phyloP scores from a whole-genome alignment of 2,888 invertebrate species.

The Yponomeuta sedellus region DNA sequence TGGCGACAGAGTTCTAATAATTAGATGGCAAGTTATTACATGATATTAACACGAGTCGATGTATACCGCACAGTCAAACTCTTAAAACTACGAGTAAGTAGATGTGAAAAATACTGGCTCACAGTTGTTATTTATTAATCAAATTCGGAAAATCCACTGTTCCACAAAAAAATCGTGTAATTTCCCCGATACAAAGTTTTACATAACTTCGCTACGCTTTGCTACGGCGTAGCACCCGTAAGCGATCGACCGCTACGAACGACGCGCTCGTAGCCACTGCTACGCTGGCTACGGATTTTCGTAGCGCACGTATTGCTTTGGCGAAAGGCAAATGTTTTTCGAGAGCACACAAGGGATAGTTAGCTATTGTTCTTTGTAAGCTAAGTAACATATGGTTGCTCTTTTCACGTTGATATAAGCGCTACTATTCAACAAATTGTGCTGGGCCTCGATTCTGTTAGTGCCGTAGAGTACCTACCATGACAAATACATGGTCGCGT shows the following conservation, averaged over 20 bases:
- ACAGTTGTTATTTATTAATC: too few species aligned
- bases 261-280: conserved; percentile 61
- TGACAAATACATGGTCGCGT: too few species aligned
- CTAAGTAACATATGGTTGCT: not conserved
- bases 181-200: not conserved
- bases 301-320: conserved; percentile 28
- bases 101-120: too few species aligned
- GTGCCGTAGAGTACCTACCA: too few species aligned
- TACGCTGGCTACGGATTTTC: conserved; percentile 37
- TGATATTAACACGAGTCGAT: too few species aligned
- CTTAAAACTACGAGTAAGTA: too few species aligned
- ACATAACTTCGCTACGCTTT: not conserved
- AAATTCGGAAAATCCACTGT: not conserved
- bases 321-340: not conserved
- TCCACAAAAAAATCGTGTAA: not conserved
- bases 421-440: too few species aligned
- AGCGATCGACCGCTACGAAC: conserved; percentile 41
- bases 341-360: not conserved
- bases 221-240: conserved; percentile 34
- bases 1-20: too few species aligned
- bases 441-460: too few species aligned
- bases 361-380: not conserved
- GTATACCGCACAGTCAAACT: too few species aligned
- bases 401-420: too few species aligned
- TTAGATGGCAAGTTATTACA: too few species aligned